phyloP scores from a whole-genome alignment of 2,888 invertebrate genomes.

The Thumatha senex region DNA sequence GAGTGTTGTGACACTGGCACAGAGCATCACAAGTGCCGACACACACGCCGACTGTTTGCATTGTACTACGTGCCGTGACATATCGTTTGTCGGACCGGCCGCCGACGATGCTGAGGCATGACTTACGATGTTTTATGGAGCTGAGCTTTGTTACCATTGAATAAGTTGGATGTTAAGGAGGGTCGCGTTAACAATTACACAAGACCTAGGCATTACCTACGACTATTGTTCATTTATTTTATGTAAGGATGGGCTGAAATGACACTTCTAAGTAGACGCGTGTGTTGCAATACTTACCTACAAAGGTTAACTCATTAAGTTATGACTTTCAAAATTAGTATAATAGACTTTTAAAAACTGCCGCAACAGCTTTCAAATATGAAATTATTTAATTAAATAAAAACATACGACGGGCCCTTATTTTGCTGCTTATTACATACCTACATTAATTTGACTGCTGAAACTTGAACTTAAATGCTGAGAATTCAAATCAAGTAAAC shows the following conservation, averaged over 20 bases:
- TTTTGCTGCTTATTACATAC: no score
- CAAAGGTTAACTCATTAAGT: slow-evolving; percentile 25
- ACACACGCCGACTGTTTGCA: slow-evolving; percentile 78
- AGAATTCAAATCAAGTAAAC: no score
- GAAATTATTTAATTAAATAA: not conserved
- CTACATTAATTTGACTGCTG: no score
- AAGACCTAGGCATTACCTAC: slow-evolving; percentile 52
- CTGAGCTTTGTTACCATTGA: slow-evolving; percentile 62
- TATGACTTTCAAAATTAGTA: slow-evolving; percentile 14
- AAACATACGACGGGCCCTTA: not conserved
- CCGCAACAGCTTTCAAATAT: slow-evolving; percentile 5
- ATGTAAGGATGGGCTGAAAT: slow-evolving; percentile 43
- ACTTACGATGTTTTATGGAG: slow-evolving; percentile 60
- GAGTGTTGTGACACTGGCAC: slow-evolving; percentile 70
- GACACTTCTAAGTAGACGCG: slow-evolving; percentile 44
- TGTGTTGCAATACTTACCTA: slow-evolving; percentile 53
- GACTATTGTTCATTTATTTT: slow-evolving; percentile 45
- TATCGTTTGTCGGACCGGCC: slow-evolving; percentile 68
- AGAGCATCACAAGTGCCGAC: slow-evolving; percentile 69
- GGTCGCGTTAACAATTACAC: slow-evolving; percentile 62
- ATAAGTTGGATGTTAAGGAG: slow-evolving; percentile 55
- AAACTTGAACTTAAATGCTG: no score
- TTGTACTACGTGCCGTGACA: slow-evolving; percentile 80
- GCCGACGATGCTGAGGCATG: slow-evolving; percentile 52
- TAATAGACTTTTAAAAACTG: slow-evolving; percentile 12